Percentiles rank a stretch among this genome's conserved stretches.
Evolutionary conservation across 1,140 invertebrate genomes (phyloP).

Genomic region (Cataglyphis hispanica): DNA sequence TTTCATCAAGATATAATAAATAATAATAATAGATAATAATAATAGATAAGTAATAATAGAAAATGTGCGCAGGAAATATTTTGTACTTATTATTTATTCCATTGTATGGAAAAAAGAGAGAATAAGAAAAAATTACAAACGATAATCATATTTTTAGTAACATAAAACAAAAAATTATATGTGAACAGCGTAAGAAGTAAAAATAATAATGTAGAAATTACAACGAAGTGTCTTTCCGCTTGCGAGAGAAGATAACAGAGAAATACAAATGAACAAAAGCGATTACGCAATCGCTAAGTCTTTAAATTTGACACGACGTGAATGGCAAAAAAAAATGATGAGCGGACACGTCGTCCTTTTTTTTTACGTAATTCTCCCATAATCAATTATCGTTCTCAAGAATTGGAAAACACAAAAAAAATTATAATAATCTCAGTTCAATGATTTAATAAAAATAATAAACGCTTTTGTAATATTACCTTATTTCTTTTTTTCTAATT

Average conservation of each 20-base stretch:
- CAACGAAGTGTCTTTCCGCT: background rate
- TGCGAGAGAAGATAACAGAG: background rate
- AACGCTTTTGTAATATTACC: too few species aligned
- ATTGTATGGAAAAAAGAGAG: too few species aligned
- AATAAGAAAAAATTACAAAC: too few species aligned
- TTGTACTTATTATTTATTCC: too few species aligned
- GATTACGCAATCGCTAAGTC: background rate
- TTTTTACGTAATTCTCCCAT: background rate
- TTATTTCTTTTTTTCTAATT: background rate
- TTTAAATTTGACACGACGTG: background rate
- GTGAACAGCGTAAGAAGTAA: too few species aligned
- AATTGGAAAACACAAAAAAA: too few species aligned
- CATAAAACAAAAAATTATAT: too few species aligned
- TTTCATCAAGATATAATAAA: background rate
- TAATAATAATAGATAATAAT: background rate
- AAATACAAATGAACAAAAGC: slow-evolving; percentile 10
- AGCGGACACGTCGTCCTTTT: too few species aligned
- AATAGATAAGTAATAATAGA: background rate
- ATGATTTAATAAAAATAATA: too few species aligned
- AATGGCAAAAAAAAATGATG: background rate
- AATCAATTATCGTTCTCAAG: background rate
- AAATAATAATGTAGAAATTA: too few species aligned
- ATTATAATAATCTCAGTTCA: too few species aligned
- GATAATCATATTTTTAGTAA: too few species aligned
- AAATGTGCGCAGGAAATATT: background rate